A percentile compares a stretch with the other conserved stretches of the same genome.
Evolutionary conservation across 1,140 invertebrate species (phyloP).

Genomic region (Caerostris extrusa): DNA sequence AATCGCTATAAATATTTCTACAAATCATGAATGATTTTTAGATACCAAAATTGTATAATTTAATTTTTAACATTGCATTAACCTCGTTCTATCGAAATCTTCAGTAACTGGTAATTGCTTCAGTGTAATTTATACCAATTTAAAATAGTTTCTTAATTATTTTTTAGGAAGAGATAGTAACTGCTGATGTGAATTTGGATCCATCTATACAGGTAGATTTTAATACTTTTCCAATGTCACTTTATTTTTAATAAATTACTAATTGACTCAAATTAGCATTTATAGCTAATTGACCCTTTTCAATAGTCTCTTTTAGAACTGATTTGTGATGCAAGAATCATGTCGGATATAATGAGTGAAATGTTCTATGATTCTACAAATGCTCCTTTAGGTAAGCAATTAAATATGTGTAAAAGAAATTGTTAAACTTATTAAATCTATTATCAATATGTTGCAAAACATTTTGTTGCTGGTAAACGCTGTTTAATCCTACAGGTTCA

Average conservation of each 20-base stretch:
- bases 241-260: not conserved
- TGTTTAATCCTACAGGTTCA: not conserved
- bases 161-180: not conserved
- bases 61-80: too few species aligned
- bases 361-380: slow-evolving; percentile 81
- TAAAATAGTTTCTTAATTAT: not conserved
- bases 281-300: not conserved
- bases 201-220: slow-evolving; percentile 32
- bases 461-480: not conserved
- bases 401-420: not conserved
- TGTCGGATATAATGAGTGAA: slow-evolving; percentile 84
- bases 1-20: too few species aligned
- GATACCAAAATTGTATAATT: too few species aligned
- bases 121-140: not conserved
- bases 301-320: slow-evolving; percentile 81
- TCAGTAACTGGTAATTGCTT: too few species aligned
- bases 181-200: not conserved
- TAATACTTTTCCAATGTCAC: not conserved
- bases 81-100: too few species aligned
- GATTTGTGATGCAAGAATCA: slow-evolving; percentile 84
- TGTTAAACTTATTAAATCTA: too few species aligned
- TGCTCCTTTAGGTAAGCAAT: slow-evolving; percentile 79
- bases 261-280: not conserved
- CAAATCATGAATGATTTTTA: too few species aligned
- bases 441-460: not conserved